Conservation (phyloP, 1,140 invertebrate species). For the Drosophila bocqueti region DNA sequence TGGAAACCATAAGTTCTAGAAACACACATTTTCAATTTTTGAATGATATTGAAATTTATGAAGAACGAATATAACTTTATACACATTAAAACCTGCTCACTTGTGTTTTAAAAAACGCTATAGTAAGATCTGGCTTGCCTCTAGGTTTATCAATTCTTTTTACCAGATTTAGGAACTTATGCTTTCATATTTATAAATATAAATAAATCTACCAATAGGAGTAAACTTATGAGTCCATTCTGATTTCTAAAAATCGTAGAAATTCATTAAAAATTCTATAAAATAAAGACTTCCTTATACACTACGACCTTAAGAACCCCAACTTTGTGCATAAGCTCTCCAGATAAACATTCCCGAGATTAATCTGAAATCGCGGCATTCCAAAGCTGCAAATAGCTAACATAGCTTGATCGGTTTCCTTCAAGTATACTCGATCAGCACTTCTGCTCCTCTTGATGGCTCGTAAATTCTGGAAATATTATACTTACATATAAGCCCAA, state of each 20-base stretch:
- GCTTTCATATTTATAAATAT: no score
- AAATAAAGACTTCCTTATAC: background rate
- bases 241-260: background rate
- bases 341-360: constrained; percentile 1
- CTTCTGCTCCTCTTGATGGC: constrained; percentile 14
- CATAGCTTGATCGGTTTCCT: constrained; percentile 8
- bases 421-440: constrained; percentile 26
- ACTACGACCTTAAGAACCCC: background rate
- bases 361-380: constrained; percentile 3
- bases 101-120: no score
- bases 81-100: no score
- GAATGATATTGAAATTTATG: no score
- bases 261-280: no score
- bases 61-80: no score
- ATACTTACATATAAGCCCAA: constrained; percentile 8
- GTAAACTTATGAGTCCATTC: background rate
- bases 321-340: background rate
- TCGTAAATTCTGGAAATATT: constrained; percentile 47
- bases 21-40: no score
- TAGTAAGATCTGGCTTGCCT: no score
- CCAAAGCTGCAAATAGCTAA: constrained; percentile 15
- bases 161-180: no score
- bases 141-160: no score
- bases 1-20: background rate
- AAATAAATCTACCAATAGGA: background rate